A percentile compares a stretch with the other conserved stretches of the same genome.
These are phyloP conservation scores for Spheniscus humboldti DNA, from an alignment of 2,797 vertebrate genomes.

Conservation along the genomic window DNA sequence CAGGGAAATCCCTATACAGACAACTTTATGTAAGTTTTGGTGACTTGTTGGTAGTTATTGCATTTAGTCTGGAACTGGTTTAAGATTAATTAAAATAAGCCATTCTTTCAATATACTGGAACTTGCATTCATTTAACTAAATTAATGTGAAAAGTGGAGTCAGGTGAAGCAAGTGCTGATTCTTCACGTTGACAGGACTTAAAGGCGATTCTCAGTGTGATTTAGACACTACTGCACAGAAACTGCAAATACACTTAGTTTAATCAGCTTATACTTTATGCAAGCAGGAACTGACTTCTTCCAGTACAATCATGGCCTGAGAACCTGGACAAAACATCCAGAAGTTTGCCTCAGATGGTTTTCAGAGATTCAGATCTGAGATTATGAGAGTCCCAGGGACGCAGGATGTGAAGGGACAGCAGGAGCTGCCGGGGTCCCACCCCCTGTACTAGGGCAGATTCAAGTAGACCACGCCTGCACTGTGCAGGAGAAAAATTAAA, in stretches of 20 bases:
- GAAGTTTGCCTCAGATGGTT: background rate
- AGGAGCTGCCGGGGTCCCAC: background rate
- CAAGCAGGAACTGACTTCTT: background rate
- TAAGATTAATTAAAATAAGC: conserved; percentile 3
- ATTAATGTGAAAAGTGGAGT: background rate
- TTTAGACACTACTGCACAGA: background rate
- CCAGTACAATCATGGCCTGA: background rate
- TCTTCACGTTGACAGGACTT: background rate
- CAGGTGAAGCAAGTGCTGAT: background rate
- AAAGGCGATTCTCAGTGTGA: background rate
- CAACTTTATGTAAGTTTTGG: background rate
- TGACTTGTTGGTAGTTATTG: background rate
- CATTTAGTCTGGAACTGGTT: background rate
- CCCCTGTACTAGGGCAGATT: background rate
- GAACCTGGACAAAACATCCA: background rate
- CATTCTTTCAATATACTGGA: background rate
- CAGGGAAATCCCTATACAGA: background rate
- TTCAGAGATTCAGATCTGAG: background rate
- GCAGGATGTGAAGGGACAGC: background rate
- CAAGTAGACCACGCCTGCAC: background rate
- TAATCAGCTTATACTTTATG: background rate
- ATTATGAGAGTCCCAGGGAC: background rate
- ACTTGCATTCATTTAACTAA: background rate
- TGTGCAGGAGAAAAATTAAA: background rate
- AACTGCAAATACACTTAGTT: background rate